Evolutionary conservation across 2,113 vertebrate genomes (phyloP).

Genomic region (Numida meleagris): DNA sequence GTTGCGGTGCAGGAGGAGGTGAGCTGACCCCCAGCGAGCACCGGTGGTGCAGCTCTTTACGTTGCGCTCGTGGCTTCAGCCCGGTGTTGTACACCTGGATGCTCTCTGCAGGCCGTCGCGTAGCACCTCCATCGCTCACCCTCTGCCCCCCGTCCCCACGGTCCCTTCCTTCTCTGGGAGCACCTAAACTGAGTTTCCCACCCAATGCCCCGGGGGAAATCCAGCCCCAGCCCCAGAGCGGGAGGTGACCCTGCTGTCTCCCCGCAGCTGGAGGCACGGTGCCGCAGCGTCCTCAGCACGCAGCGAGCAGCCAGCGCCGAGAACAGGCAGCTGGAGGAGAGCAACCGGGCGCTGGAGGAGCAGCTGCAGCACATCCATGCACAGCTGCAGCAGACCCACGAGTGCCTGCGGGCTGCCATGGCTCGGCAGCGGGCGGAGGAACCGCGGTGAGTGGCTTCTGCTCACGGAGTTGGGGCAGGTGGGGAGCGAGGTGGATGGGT

Average conservation of each 20-base stretch:
- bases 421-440: slow-evolving; percentile 27
- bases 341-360: slow-evolving; percentile 52
- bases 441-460: slow-evolving; percentile 24
- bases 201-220: accelerated
- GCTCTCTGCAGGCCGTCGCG: background rate
- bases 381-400: slow-evolving; percentile 71
- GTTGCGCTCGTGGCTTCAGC: background rate
- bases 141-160: accelerated
- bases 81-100: accelerated
- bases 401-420: slow-evolving; percentile 5
- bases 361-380: slow-evolving; percentile 67
- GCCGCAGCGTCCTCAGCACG: slow-evolving; percentile 50
- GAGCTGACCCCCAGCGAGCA: background rate
- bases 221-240: background rate
- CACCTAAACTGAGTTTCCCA: background rate
- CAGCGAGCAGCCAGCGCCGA: slow-evolving; percentile 40
- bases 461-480: accelerated
- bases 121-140: background rate
- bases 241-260: accelerated
- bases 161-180: background rate
- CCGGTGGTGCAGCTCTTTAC: accelerated
- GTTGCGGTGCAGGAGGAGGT: slow-evolving; percentile 71
- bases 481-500: background rate
- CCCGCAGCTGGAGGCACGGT: slow-evolving; percentile 73
- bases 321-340: slow-evolving; percentile 66